These are phyloP conservation scores for Drosophila virilis DNA, from an alignment of 1,140 invertebrate species.

Conservation along the genomic window DNA sequence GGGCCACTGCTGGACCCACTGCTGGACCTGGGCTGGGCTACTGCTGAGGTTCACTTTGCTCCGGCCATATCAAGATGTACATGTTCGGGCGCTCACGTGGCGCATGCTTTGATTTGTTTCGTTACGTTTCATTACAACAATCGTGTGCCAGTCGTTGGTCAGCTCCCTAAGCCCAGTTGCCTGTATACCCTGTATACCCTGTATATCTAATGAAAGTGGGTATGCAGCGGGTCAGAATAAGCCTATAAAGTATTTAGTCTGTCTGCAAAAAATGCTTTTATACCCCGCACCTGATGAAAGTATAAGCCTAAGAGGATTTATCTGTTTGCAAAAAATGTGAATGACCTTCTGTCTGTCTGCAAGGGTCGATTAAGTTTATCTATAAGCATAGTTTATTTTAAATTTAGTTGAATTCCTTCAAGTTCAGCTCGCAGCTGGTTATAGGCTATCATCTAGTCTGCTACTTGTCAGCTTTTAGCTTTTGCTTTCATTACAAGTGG, in stretches of 20 bases:
- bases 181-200: background rate
- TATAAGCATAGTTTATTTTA: too few relatives aligned
- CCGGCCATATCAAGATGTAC: conserved; percentile 57
- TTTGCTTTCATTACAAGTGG: conserved; percentile 47
- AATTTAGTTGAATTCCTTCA: too few relatives aligned
- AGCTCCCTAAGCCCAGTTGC: background rate
- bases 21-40: background rate
- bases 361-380: too few relatives aligned
- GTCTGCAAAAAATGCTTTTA: too few relatives aligned
- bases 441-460: background rate
- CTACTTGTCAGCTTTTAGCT: background rate
- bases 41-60: conserved; percentile 3
- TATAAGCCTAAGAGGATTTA: too few relatives aligned
- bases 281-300: too few relatives aligned
- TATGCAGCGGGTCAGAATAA: too few relatives aligned
- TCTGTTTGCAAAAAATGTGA: too few relatives aligned
- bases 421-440: background rate
- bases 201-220: background rate
- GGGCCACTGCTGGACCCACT: background rate
- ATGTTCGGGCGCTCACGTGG: conserved; percentile 75
- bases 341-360: too few relatives aligned
- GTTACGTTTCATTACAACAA: conserved; percentile 81
- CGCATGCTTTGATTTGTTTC: conserved; percentile 80
- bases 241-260: too few relatives aligned
- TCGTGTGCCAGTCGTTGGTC: conserved; percentile 30